Conservation (phyloP, 2,888 invertebrate genomes). For the Aporophyla lueneburgensis region DNA sequence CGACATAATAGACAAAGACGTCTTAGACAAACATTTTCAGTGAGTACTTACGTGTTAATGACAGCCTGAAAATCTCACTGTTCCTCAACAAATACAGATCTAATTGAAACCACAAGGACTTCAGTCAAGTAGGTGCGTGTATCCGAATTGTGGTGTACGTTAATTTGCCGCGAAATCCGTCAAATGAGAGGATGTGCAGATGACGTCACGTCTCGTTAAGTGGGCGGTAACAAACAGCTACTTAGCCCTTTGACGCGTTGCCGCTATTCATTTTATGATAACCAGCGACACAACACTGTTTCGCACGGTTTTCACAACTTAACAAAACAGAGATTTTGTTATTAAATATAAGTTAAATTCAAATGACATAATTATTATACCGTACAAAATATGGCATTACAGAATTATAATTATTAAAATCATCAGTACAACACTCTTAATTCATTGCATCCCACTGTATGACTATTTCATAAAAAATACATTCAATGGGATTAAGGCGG, state of each 20-base stretch:
- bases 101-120: constrained; percentile 50
- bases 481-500: too few relatives aligned
- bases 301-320: too few relatives aligned
- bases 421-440: too few relatives aligned
- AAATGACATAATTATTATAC: too few relatives aligned
- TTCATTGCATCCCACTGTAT: too few relatives aligned
- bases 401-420: too few relatives aligned
- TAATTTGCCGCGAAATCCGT: constrained; percentile 39
- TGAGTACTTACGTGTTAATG: constrained; percentile 5
- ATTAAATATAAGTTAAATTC: too few relatives aligned
- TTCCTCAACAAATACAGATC: constrained; percentile 28
- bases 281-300: too few relatives aligned
- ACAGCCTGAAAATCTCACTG: constrained; percentile 28
- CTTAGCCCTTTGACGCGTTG: constrained; percentile 35
- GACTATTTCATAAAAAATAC: too few relatives aligned
- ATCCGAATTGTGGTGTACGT: constrained; percentile 45
- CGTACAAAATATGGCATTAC: too few relatives aligned
- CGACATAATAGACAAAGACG: not conserved
- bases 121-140: constrained; percentile 36
- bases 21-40: constrained; percentile 12
- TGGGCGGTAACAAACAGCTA: constrained; percentile 37
- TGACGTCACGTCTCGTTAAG: constrained; percentile 44
- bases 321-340: too few relatives aligned
- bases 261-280: constrained; percentile 39
- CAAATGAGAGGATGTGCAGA: constrained; percentile 41